Evolutionary conservation across 2,797 vertebrate species (phyloP).

Genomic region (Valencia hispanica): DNA sequence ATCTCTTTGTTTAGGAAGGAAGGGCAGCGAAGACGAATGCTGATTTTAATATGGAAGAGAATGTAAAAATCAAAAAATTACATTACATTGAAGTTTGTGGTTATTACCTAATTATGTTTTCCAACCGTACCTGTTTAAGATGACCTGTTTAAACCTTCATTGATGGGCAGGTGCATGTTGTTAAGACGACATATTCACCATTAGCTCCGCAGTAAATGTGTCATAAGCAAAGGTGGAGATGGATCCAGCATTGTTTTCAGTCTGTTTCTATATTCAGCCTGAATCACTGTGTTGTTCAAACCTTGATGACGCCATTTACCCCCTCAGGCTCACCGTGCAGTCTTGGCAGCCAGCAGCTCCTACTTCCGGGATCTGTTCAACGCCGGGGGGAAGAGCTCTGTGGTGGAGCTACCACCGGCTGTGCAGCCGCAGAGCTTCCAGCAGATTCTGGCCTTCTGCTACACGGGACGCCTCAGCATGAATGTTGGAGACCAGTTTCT

Average conservation of each 20-base stretch:
- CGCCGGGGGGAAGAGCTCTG: conserved; percentile 88
- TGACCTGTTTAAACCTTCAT: background rate
- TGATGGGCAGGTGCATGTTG: background rate
- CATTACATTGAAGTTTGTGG: too few species aligned
- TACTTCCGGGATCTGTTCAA: conserved; percentile 98
- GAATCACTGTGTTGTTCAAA: background rate
- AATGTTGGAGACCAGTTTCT: conserved; percentile 95
- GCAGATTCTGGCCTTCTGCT: conserved; percentile 98
- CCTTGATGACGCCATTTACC: conserved; percentile 6
- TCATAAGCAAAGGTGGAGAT: background rate
- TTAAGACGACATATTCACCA: background rate
- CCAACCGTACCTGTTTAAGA: background rate
- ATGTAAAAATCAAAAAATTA: too few species aligned
- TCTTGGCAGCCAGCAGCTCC: conserved; percentile 96
- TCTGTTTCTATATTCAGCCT: background rate
- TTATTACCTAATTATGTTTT: background rate
- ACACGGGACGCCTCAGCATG: conserved; percentile 97
- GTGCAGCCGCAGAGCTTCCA: conserved; percentile 97
- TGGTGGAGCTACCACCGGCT: conserved; percentile 92
- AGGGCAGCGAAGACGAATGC: too few species aligned
- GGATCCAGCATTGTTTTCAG: background rate
- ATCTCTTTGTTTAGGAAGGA: too few species aligned
- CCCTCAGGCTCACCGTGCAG: conserved; percentile 88
- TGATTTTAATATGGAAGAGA: too few species aligned
- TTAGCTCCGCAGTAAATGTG: background rate